These are phyloP conservation scores for Micronisus gabar DNA, from an alignment of 2,113 vertebrate species.

Conservation along the genomic window DNA sequence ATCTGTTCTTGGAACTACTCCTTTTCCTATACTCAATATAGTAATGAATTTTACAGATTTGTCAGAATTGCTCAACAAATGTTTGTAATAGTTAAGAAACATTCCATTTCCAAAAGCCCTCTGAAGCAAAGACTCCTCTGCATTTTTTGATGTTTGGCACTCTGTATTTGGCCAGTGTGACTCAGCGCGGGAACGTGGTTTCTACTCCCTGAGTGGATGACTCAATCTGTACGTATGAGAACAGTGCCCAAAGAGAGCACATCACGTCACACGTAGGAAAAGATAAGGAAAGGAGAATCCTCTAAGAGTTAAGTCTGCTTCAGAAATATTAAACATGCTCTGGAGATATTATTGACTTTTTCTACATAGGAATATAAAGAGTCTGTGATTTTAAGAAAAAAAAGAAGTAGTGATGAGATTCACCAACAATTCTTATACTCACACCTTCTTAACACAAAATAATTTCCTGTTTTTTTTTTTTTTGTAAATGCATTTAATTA, in stretches of 20 bases:
- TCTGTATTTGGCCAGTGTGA: background rate
- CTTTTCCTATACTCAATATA: background rate
- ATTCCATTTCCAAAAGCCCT: background rate
- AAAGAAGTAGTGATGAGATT: background rate
- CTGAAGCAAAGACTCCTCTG: background rate
- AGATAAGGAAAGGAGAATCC: background rate
- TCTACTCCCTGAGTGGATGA: background rate
- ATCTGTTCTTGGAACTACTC: background rate
- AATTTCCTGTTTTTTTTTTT: background rate
- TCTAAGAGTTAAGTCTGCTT: background rate
- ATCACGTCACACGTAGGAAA: rapidly evolving
- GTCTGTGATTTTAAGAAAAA: background rate
- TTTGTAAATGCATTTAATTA: background rate
- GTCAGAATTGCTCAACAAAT: background rate
- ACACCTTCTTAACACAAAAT: background rate
- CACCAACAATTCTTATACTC: background rate
- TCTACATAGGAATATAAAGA: background rate
- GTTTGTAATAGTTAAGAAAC: background rate
- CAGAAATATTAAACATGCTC: background rate
- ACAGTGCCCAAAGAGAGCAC: background rate
- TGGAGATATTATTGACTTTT: background rate
- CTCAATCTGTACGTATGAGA: background rate
- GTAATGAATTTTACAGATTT: background rate
- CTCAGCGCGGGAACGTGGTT: background rate
- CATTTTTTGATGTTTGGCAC: background rate